Conservation (phyloP, 2,888 invertebrate genomes). For the Hecatera dysodea region DNA sequence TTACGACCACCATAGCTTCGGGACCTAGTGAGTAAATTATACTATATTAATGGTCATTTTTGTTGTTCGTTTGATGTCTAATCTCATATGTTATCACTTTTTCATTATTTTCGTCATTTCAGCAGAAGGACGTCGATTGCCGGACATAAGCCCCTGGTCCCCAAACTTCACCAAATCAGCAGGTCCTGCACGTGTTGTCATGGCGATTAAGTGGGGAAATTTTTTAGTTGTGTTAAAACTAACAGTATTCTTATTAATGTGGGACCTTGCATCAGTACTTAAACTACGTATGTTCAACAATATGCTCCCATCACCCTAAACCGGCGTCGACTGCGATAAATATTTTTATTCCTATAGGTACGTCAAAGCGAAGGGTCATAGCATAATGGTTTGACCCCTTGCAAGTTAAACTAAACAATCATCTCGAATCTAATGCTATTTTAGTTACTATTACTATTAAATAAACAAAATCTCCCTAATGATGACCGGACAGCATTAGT, state of each 20-base stretch:
- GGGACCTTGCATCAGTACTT: background rate
- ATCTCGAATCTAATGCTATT: constrained; percentile 43
- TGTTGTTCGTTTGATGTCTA: no score
- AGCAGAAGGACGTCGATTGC: background rate
- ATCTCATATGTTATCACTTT: no score
- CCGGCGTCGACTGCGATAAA: background rate
- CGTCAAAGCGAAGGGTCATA: no score
- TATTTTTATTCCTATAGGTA: background rate
- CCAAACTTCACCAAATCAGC: background rate
- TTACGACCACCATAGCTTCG: no score
- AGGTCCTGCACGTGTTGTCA: no score
- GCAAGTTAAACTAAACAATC: background rate
- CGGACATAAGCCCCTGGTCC: no score
- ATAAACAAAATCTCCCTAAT: constrained; percentile 78
- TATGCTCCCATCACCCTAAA: background rate
- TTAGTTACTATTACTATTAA: constrained; percentile 68
- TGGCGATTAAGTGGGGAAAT: no score
- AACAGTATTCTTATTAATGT: no score
- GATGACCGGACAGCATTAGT: constrained; percentile 70
- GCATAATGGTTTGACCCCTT: constrained; percentile 2
- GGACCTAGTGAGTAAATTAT: no score
- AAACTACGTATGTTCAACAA: background rate
- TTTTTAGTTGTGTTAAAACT: no score
- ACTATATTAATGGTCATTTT: no score
- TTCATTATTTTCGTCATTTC: background rate